phyloP scores from a whole-genome alignment of 2,113 vertebrate species.

The Numida meleagris region DNA sequence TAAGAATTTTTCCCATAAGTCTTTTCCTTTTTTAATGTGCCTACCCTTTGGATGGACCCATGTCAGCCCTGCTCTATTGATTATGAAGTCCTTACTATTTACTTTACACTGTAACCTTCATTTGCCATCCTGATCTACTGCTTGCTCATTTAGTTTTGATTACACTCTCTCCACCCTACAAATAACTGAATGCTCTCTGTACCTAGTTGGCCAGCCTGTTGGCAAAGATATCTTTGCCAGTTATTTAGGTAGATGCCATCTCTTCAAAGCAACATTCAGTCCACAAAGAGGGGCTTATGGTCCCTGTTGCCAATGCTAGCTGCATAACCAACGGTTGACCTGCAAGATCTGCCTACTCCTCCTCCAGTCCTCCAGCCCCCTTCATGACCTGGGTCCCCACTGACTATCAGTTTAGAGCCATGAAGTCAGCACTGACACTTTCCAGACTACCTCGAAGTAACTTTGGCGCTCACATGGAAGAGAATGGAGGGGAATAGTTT shows the following conservation, averaged over 20 bases:
- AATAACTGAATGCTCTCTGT: background rate
- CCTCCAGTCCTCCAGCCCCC: background rate
- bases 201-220: background rate
- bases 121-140: background rate
- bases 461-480: background rate
- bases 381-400: fast-evolving
- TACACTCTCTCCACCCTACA: fast-evolving
- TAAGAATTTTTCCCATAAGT: background rate
- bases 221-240: background rate
- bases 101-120: fast-evolving
- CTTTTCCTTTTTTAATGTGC: background rate
- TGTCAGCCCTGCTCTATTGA: background rate
- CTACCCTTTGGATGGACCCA: fast-evolving
- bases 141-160: background rate
- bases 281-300: background rate
- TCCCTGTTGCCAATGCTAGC: background rate
- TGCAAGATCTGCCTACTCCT: background rate
- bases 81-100: background rate
- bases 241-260: background rate
- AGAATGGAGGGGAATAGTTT: background rate
- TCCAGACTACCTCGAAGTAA: background rate
- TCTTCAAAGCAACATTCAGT: background rate
- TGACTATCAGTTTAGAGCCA: background rate
- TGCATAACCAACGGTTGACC: background rate
- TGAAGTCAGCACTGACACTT: fast-evolving